Evolutionary conservation across 1,140 invertebrate species (phyloP), one percentile per base, ranked within the genome.

Genomic region (Diorhabda carinulata): DNA sequence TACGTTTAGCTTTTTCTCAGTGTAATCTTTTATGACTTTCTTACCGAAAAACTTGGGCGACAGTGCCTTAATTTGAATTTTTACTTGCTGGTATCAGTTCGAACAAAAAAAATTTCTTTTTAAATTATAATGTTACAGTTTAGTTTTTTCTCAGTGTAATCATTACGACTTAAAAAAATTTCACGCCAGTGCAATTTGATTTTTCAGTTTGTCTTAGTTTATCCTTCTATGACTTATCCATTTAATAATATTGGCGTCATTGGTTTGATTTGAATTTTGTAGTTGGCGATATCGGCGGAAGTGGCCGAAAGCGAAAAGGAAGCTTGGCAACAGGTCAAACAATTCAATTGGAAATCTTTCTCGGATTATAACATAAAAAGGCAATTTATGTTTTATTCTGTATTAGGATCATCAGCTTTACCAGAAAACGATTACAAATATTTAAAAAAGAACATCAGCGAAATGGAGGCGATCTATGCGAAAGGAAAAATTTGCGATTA

Each of bases 391-490:
- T 74, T 71, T 10, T 73, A 77, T 56, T 76, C 74, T 7, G 68
- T 76, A 44, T 57, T 76, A 43, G 78, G 78, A 0, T 83, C 85
- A 0, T 82, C 90, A 0, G 91, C 90, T 2, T 81, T 96, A 57
- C 84, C 89, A 0, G 87, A 91, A 76, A 85, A 90, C 56, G 86
- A 86, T 68, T 87, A 85, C 70, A 84, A 84, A 5, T 43, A 89
- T 75, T 85, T 89, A 45, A 85, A 89, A 75, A 84, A 86, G 67
- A 83, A 88, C 0, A 82, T 89, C 9, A 88, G 87, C 5, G 84
- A 87, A 25, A 95, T 95, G 92, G 86, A 92, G 76, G 86, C 86
- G 1, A 90, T 91, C 67, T 95, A 92, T 74, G 89, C 90, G 3
- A 93, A 87, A 9, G 88, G 92, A 0, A 94, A 92, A 81, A 88